Base-by-base conservation (phyloP, 2,797 vertebrate species). In the Pteronotus mesoamericanus region DNA sequence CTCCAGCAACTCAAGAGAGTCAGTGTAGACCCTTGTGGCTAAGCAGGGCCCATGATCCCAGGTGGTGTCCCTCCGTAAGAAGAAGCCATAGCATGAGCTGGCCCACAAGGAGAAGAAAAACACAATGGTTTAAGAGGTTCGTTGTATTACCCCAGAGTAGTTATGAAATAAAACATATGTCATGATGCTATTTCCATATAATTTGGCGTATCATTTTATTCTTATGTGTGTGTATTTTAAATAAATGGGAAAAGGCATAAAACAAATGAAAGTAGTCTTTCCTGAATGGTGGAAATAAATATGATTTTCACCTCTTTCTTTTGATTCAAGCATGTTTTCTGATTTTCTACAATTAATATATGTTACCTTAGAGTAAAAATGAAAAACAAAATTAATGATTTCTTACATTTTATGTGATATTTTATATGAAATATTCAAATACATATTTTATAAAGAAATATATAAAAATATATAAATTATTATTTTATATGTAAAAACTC, bases 391-490 rank as follows among this genome's bases (percentile, higher is more conserved):
- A 87, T 68, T 24, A 37, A 59, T 57, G 42, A 85, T 77, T 86
- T 93, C 21, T 91, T 94, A 64, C 3, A 93, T 75, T 93, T 96
- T 48, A 80, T 80, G 4, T 95, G 32, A 29, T 78, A 89, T 66
- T 86, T 86, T 79, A 74, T 44, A 44, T 86, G 51, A 96, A 94
- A 83, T 84, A 85, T 34, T 55, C 8, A 69, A 84, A 57, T 68
- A 77, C 44, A 29, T 82, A 75, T 64, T 75, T 94, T 46, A 88
- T 32, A 86, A 24, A 32, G 48, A 79, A 84, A 46, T 44, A 78
- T 80, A 51, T 48, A 48, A 39, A 72, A 64, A 61, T 82, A 48
- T 46, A 29, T 18, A 59, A 75, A 39, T 42, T 10, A 82, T 69
- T 57, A 29, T 48, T 88, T 88, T 37, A 51, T 46, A 64, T 24